phyloP scores from a whole-genome alignment of 2,113 vertebrate species.

The Eurypyga helias region DNA sequence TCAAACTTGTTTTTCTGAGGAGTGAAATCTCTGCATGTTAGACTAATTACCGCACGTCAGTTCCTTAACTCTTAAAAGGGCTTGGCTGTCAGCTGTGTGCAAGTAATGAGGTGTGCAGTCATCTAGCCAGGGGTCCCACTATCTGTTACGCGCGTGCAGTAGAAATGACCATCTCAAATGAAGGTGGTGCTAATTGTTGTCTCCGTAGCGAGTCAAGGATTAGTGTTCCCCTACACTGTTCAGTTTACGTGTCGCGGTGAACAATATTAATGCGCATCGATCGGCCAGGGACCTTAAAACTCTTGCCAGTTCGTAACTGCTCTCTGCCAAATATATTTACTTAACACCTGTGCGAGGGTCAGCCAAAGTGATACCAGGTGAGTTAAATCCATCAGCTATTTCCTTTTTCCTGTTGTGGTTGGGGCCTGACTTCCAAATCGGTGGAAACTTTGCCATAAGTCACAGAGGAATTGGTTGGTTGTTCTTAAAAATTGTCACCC shows the following conservation, averaged over 20 bases:
- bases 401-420: neutral
- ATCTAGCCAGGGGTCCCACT: neutral
- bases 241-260: neutral
- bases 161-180: neutral
- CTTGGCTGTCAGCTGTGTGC: neutral
- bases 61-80: neutral
- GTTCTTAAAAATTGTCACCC: neutral
- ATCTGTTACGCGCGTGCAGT: rapidly evolving
- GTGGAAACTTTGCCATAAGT: neutral
- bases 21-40: neutral
- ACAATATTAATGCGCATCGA: neutral
- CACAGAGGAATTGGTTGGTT: neutral
- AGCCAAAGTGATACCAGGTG: neutral
- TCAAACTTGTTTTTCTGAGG: constrained; percentile 16
- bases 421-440: neutral
- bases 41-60: neutral
- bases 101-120: neutral
- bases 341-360: neutral
- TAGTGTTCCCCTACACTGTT: neutral
- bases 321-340: neutral
- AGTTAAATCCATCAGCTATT: neutral
- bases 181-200: neutral
- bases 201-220: neutral
- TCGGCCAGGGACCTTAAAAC: neutral
- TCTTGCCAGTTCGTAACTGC: neutral